phyloP scores from a whole-genome alignment of 2,888 invertebrate species.

The Eugnorisma glareosa region DNA sequence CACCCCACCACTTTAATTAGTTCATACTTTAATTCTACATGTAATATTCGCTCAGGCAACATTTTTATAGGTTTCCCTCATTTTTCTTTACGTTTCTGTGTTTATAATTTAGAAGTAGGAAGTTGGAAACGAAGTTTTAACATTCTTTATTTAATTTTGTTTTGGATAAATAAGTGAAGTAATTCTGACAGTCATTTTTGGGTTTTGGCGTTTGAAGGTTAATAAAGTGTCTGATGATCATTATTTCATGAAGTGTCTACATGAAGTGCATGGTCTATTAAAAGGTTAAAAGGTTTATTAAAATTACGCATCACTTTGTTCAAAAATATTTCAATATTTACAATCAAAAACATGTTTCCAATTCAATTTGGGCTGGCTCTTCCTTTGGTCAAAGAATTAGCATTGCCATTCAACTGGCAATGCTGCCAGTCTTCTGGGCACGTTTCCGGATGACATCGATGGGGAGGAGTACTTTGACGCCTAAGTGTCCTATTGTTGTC shows the following conservation, averaged over 20 bases:
- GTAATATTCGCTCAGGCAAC: conserved; percentile 51
- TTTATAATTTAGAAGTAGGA: conserved; percentile 47
- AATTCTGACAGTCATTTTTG: conserved; percentile 26
- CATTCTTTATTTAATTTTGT: conserved; percentile 44
- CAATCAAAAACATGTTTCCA: not conserved
- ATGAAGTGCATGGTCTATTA: no score
- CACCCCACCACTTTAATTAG: conserved; percentile 62
- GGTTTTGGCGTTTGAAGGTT: conserved; percentile 13
- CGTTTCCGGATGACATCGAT: no score
- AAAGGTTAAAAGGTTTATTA: not conserved
- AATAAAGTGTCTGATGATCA: not conserved
- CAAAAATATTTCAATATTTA: not conserved
- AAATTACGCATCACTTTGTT: not conserved
- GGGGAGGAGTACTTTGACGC: no score
- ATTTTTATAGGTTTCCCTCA: conserved; percentile 52
- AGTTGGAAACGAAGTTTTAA: conserved; percentile 36
- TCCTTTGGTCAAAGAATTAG: no score
- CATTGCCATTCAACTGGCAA: no score
- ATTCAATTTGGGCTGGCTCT: no score
- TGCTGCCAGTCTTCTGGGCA: no score
- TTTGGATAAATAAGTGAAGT: conserved; percentile 33
- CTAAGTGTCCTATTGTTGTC: no score
- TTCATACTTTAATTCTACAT: conserved; percentile 57
- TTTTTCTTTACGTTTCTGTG: conserved; percentile 38
- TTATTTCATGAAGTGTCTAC: not conserved